Evolutionary conservation across 1,140 invertebrate species (phyloP), one percentile per base, ranked within the genome.

Genomic region (Portunus trituberculatus): DNA sequence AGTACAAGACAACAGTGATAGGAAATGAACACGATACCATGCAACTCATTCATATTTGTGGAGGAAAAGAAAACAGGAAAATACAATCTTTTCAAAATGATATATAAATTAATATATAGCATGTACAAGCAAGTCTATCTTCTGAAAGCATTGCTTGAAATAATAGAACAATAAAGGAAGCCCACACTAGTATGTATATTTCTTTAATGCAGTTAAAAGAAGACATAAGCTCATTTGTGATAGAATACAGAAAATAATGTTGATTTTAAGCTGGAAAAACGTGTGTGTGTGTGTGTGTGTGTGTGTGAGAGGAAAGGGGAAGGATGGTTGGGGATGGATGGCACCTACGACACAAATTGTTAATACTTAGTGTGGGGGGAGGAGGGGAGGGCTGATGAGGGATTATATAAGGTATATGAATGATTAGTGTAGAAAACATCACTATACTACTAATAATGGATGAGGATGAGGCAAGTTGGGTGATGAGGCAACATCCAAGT

Each of bases 271-370:
- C 67, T n/a, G 67, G 20, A 7, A 76, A 76, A n/a, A 46, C 59
- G 46, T 91, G 89, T 91, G 46, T 91, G 89, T 91, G 46, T 91
- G 46, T 59, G 39, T 28, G n/a, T 91, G 87, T 45, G 87, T 46
- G 87, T 45, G 46, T 48, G 28, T 14, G 31, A 7, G 16, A 91
- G 46, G 32, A 32, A 25, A 48, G 86, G 86, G 32, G 86, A 32
- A 7, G 83, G 31, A 32, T 25, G 16, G 16, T 39, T 4, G 86
- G n/a, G 31, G 86, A 31, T 4, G 87, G 45, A 46, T 46, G 87
- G 39, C 67, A 76, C 67, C 67, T 76, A 76, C 67, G 67, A 76
- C 67, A 76, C 67, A 76, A 76, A 76, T n/a, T 25, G 67, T n/a
- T 76, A 76, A 76, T 76, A 76, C 20, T 76, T n/a, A 7, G 20